Conservation (phyloP, 2,797 vertebrate genomes). For the Danio choprae region DNA sequence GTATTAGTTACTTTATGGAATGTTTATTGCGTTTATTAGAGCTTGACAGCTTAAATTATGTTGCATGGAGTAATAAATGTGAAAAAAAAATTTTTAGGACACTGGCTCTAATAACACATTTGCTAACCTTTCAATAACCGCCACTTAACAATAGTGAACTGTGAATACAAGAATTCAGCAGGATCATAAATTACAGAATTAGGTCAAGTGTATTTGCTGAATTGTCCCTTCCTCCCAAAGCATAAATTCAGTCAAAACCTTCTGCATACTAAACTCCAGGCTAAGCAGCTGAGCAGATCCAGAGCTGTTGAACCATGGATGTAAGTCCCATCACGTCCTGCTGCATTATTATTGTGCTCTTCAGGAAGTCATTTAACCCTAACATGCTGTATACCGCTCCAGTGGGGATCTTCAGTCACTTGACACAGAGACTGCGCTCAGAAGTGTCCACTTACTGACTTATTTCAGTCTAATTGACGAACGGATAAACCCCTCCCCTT, state of each 20-base stretch:
- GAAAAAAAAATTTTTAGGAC: background rate
- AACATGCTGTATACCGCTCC: slow-evolving; percentile 4
- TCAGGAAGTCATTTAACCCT: slow-evolving; percentile 31
- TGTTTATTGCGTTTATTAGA: background rate
- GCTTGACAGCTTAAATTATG: background rate
- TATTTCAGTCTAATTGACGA: background rate
- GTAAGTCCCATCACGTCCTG: slow-evolving; percentile 24
- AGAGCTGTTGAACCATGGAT: slow-evolving; percentile 19
- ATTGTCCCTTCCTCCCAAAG: slow-evolving; percentile 13
- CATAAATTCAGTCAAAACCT: slow-evolving; percentile 15
- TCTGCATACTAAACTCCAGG: slow-evolving; percentile 30
- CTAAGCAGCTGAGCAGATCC: slow-evolving; percentile 14
- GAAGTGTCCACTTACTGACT: background rate
- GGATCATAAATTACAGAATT: slow-evolving; percentile 18
- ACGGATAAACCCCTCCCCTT: background rate
- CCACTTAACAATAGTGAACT: background rate
- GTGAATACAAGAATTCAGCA: slow-evolving; percentile 1
- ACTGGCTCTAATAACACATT: background rate
- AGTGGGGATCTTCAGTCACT: background rate
- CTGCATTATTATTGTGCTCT: slow-evolving; percentile 20
- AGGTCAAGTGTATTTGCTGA: slow-evolving; percentile 35
- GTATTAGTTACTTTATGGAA: background rate
- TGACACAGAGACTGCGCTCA: background rate
- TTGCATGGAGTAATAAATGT: background rate
- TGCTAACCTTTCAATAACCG: background rate